These are phyloP conservation scores for Drymonia ruficornis DNA, from an alignment of 2,888 invertebrate species.

Conservation along the genomic window DNA sequence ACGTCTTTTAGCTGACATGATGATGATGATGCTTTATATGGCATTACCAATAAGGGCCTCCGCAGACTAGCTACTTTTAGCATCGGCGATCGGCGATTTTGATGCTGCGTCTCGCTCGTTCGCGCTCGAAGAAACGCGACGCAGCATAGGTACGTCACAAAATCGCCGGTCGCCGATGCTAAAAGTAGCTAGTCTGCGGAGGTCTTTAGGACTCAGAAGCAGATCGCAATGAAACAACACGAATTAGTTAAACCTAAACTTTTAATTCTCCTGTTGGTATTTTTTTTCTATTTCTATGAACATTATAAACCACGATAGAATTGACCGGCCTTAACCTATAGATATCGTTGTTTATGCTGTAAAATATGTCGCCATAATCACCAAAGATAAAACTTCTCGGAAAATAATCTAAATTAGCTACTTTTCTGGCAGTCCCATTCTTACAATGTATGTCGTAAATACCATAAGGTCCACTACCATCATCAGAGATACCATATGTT, in stretches of 20 bases:
- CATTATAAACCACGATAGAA: conserved; percentile 66
- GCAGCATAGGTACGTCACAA: too few relatives aligned
- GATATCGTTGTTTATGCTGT: conserved; percentile 60
- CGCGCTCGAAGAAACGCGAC: too few relatives aligned
- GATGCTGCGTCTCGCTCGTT: too few relatives aligned
- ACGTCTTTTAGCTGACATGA: too few relatives aligned
- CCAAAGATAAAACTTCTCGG: conserved; percentile 69
- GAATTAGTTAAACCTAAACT: background rate
- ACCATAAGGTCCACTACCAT: too few relatives aligned
- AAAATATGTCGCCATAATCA: conserved; percentile 75
- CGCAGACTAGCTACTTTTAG: too few relatives aligned
- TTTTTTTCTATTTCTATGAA: conserved; percentile 39
- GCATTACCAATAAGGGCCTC: too few relatives aligned
- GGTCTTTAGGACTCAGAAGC: too few relatives aligned
- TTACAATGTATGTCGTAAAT: conserved; percentile 65
- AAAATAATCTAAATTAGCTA: conserved; percentile 57
- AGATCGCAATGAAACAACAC: background rate
- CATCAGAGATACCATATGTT: conserved; percentile 60
- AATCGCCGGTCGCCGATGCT: too few relatives aligned
- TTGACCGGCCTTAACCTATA: conserved; percentile 66
- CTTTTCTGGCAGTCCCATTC: conserved; percentile 66
- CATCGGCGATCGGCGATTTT: too few relatives aligned
- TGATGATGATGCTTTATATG: too few relatives aligned
- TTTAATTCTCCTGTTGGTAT: background rate
- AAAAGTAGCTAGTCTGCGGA: too few relatives aligned